phyloP scores from a whole-genome alignment of 2,888 invertebrate genomes.

The Eilema depressum region DNA sequence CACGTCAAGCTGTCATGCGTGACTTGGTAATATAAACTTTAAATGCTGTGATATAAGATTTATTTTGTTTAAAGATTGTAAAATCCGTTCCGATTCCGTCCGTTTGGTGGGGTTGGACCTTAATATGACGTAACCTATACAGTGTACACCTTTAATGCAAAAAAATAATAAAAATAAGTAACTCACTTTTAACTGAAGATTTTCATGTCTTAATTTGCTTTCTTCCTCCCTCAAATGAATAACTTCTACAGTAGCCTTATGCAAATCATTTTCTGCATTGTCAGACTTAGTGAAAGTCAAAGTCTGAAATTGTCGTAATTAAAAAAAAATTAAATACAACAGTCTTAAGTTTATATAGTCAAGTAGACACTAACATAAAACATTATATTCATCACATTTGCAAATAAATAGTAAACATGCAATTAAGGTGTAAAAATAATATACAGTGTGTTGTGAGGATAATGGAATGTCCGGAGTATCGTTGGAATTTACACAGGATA shows the following conservation, averaged over 20 bases:
- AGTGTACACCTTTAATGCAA: neutral
- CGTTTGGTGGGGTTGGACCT: too few species aligned
- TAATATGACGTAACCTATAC: neutral
- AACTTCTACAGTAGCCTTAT: slow-evolving; percentile 91
- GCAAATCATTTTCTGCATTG: slow-evolving; percentile 82
- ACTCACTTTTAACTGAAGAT: slow-evolving; percentile 93
- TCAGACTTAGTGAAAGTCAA: slow-evolving; percentile 75
- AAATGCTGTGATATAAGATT: too few species aligned
- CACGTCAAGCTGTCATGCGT: too few species aligned
- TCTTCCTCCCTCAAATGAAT: slow-evolving; percentile 92
- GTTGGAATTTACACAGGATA: slow-evolving; percentile 24
- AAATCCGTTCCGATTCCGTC: too few species aligned
- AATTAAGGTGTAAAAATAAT: slow-evolving; percentile 28
- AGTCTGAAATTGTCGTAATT: slow-evolving; percentile 68
- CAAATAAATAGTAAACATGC: slow-evolving; percentile 68
- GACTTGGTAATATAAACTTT: too few species aligned
- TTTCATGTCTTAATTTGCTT: slow-evolving; percentile 93
- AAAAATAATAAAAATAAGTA: slow-evolving; percentile 31
- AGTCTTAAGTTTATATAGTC: slow-evolving; percentile 11
- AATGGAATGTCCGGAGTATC: slow-evolving; percentile 31
- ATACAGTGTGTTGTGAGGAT: slow-evolving; percentile 31
- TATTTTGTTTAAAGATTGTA: too few species aligned
- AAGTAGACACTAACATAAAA: neutral
- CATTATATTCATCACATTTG: slow-evolving; percentile 30
- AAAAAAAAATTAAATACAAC: slow-evolving; percentile 34